phyloP scores from a whole-genome alignment of 2,797 vertebrate genomes.

The Karalla daura region DNA sequence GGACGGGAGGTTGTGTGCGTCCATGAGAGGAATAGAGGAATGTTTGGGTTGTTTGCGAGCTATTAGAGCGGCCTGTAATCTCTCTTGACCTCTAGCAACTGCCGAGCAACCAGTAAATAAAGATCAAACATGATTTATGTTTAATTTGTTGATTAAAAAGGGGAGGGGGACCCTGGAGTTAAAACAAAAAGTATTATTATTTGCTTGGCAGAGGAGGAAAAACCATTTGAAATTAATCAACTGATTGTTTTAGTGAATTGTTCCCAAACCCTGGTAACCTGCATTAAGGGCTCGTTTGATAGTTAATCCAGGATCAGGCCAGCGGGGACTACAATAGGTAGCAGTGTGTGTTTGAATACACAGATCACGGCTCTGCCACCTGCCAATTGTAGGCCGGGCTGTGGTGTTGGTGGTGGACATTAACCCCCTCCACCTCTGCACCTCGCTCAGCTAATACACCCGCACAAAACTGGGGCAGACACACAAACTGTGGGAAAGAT shows the following conservation, averaged over 20 bases:
- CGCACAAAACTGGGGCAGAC: constrained; percentile 63
- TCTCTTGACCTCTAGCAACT: constrained; percentile 82
- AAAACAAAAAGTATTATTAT: constrained; percentile 81
- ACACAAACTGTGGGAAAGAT: constrained; percentile 45
- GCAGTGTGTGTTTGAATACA: constrained; percentile 63
- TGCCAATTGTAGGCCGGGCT: constrained; percentile 68
- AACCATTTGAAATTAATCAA: constrained; percentile 87
- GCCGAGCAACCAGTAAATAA: constrained; percentile 82
- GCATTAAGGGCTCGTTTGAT: constrained; percentile 79
- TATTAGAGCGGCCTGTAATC: constrained; percentile 75
- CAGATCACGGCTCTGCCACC: constrained; percentile 75
- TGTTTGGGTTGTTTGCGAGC: constrained; percentile 68
- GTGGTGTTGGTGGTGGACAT: constrained; percentile 38
- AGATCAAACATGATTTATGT: constrained; percentile 86
- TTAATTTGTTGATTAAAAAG: constrained; percentile 89
- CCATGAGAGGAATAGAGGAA: constrained; percentile 54
- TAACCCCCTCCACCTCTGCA: constrained; percentile 28
- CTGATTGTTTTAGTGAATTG: constrained; percentile 85
- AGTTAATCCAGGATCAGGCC: constrained; percentile 86
- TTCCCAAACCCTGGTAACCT: constrained; percentile 81
- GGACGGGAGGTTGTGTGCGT: constrained; percentile 18
- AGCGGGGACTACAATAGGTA: constrained; percentile 76
- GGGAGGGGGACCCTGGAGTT: constrained; percentile 64
- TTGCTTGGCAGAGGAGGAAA: constrained; percentile 76
- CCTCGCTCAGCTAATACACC: constrained; percentile 44